phyloP scores from a whole-genome alignment of 2,888 invertebrate genomes.

The Polydrusus tereticollis region DNA sequence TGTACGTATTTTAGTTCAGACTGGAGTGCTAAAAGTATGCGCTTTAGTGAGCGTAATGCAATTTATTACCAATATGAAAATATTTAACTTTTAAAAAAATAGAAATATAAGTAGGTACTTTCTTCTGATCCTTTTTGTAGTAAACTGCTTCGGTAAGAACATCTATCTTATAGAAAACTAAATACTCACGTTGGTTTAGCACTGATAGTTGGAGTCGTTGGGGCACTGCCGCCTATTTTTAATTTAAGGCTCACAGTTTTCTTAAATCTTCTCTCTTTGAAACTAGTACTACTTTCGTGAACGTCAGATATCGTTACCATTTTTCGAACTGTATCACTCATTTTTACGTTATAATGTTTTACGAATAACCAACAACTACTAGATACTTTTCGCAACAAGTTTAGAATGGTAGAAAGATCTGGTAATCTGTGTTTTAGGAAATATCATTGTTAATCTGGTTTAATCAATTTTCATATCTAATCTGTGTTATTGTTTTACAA shows the following conservation, averaged over 20 bases:
- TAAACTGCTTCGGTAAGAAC: no score
- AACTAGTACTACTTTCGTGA: not conserved
- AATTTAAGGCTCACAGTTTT: slow-evolving; percentile 30
- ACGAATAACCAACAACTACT: no score
- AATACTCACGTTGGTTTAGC: slow-evolving; percentile 15
- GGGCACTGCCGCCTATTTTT: slow-evolving; percentile 4
- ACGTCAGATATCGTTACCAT: not conserved
- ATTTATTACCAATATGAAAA: no score
- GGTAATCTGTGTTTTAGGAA: not conserved
- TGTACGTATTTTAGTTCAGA: no score
- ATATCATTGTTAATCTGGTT: not conserved
- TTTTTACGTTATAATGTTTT: no score
- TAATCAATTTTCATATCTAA: not conserved
- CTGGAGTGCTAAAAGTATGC: no score
- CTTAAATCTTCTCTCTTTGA: slow-evolving; percentile 24
- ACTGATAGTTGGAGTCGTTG: slow-evolving; percentile 1
- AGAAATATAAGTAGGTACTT: no score
- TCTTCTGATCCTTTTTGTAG: no score
- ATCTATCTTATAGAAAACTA: no score
- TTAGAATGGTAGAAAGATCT: not conserved
- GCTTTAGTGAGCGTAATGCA: no score
- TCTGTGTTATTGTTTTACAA: not conserved
- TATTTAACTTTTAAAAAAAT: no score
- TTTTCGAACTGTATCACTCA: slow-evolving; percentile 36
- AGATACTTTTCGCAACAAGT: not conserved